These are phyloP conservation scores for Coleophora flavipennella DNA, from an alignment of 2,888 invertebrate species.

Conservation along the genomic window DNA sequence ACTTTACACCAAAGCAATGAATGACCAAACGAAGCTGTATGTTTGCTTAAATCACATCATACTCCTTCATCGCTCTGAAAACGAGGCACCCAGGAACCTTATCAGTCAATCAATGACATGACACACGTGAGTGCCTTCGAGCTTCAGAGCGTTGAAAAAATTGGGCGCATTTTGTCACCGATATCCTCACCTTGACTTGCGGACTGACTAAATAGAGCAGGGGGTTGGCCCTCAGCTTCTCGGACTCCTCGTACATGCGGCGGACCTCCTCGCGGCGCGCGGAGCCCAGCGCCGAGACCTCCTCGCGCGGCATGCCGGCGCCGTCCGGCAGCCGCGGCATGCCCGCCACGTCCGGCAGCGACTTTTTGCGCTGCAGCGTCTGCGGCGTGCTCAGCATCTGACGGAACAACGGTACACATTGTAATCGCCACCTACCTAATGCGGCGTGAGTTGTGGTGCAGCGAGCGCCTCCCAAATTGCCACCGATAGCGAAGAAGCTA, in stretches of 20 bases:
- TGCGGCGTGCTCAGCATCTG: conserved; percentile 86
- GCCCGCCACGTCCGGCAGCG: conserved; percentile 94
- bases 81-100: too few relatives aligned
- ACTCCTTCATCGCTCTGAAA: too few relatives aligned
- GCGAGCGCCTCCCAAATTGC: too few relatives aligned
- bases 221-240: conserved; percentile 94
- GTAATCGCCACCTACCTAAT: too few relatives aligned
- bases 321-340: conserved; percentile 85
- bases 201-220: conserved; percentile 97
- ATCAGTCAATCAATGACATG: too few relatives aligned
- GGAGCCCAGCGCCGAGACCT: conserved; percentile 94
- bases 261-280: conserved; percentile 95
- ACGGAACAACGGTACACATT: conserved; percentile 17
- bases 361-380: conserved; percentile 93
- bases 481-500: too few relatives aligned
- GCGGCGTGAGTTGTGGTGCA: too few relatives aligned
- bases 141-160: too few relatives aligned
- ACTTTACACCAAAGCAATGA: too few relatives aligned
- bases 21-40: too few relatives aligned
- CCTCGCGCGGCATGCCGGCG: conserved; percentile 89
- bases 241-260: conserved; percentile 90
- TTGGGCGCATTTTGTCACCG: neutral
- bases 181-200: conserved; percentile 87
- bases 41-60: too few relatives aligned
- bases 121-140: too few relatives aligned